Percentiles rank a stretch among this genome's conserved stretches.
Evolutionary conservation across 2,113 vertebrate genomes (phyloP).

Genomic region (Hippocampus comes): DNA sequence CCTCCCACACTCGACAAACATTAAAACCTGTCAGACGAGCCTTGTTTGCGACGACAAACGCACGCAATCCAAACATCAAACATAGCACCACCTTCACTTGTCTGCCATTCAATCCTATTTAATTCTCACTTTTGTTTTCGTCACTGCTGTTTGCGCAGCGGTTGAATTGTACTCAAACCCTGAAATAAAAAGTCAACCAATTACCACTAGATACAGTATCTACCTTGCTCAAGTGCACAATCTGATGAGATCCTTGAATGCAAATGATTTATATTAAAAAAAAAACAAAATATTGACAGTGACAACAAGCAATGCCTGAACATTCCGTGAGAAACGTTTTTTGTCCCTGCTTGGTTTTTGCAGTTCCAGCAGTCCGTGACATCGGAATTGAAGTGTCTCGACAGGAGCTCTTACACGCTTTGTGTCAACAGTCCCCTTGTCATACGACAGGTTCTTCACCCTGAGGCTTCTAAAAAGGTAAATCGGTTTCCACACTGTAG

Average conservation of each 20-base stretch:
- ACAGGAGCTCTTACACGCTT: conserved; percentile 82
- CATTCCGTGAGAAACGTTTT: not conserved
- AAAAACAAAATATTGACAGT: not conserved
- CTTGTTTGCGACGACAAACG: conserved; percentile 10
- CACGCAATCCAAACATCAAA: conserved; percentile 23
- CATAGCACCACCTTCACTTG: conserved; percentile 11
- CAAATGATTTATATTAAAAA: not conserved
- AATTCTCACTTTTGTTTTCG: conserved; percentile 1
- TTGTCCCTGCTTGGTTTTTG: conserved; percentile 8
- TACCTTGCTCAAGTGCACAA: not conserved
- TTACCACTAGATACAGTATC: not conserved
- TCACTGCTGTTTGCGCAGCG: conserved; percentile 9
- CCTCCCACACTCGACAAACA: conserved; percentile 33
- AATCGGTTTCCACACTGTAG: not conserved
- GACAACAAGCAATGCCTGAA: not conserved
- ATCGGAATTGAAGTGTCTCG: conserved; percentile 83
- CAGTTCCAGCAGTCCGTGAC: conserved; percentile 88
- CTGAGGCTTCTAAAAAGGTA: conserved; percentile 95
- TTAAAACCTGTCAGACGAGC: conserved; percentile 46
- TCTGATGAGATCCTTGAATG: not conserved
- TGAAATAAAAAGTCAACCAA: not conserved
- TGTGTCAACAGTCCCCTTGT: conserved; percentile 87
- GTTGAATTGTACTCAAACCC: not conserved
- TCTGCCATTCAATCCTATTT: not conserved
- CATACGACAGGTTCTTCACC: conserved; percentile 89